Conservation (phyloP, 37 sponge, comb jelly and placozoan genomes). For the Ianthella basta region DNA sequence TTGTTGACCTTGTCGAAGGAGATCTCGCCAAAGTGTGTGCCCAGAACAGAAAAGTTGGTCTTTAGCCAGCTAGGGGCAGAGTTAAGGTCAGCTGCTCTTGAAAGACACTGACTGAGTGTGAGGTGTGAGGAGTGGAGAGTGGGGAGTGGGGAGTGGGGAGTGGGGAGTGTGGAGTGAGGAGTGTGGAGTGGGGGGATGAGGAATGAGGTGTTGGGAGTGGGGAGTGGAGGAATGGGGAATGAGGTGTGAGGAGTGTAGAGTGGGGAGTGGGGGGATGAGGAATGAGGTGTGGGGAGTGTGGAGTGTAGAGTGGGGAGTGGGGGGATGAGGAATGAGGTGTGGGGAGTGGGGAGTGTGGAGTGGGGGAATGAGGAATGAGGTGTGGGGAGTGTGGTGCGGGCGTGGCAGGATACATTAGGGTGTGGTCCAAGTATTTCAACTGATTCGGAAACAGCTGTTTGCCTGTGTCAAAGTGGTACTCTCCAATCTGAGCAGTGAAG, state of each 20-base stretch:
- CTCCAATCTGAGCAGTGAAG: not conserved
- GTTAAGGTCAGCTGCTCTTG: no score
- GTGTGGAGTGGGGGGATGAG: not conserved
- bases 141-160: not conserved
- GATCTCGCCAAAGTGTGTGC: not conserved
- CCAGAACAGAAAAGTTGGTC: not conserved
- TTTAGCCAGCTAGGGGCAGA: slow-evolving; percentile 10
- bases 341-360: not conserved
- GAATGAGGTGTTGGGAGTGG: not conserved
- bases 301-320: not conserved
- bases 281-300: not conserved
- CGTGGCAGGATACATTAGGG: slow-evolving; percentile 13
- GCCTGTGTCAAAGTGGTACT: slow-evolving; percentile 15
- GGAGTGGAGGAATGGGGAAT: not conserved
- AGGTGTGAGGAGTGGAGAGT: not conserved
- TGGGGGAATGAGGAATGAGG: not conserved
- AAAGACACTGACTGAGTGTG: no score
- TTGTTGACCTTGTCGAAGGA: not conserved
- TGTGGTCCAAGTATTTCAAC: slow-evolving; percentile 18
- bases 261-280: not conserved
- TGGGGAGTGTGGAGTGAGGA: not conserved
- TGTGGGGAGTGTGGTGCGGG: not conserved
- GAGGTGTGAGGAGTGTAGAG: not conserved
- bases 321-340: not conserved
- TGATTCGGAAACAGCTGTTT: slow-evolving; percentile 17